Evolutionary conservation across 1,140 invertebrate species (phyloP).

Genomic region (Drosophila varians): DNA sequence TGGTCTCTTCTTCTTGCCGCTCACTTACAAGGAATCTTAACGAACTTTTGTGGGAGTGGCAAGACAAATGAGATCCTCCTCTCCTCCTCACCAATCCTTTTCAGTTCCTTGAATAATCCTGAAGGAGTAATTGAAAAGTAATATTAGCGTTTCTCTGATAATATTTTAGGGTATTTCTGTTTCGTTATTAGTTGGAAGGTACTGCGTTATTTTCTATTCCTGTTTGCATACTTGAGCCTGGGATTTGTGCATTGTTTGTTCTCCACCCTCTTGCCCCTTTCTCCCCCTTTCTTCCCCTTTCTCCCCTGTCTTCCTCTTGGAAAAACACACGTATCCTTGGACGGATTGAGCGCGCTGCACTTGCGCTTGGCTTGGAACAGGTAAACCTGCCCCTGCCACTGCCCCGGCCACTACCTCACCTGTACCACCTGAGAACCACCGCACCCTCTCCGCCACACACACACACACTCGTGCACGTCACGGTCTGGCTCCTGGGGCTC

Average conservation of each 20-base stretch:
- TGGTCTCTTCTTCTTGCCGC: constrained; percentile 17
- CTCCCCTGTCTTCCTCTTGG: no score
- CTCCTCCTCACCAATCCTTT: constrained; percentile 19
- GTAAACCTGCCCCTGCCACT: no score
- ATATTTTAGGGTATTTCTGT: neutral
- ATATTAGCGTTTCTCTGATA: neutral
- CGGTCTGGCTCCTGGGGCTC: constrained; percentile 24
- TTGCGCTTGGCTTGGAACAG: constrained; percentile 72
- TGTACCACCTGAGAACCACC: no score
- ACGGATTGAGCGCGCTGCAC: constrained; percentile 68
- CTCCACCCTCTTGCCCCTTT: no score
- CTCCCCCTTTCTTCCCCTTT: no score
- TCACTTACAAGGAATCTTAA: constrained; percentile 25
- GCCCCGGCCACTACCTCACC: constrained; percentile 19
- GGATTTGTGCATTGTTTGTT: constrained; percentile 69
- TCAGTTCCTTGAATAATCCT: constrained; percentile 3
- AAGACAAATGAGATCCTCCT: constrained; percentile 24
- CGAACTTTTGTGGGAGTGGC: constrained; percentile 27
- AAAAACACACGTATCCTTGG: constrained; percentile 43
- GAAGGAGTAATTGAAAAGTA: neutral
- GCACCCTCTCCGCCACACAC: constrained; percentile 4
- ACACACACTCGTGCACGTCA: constrained; percentile 6
- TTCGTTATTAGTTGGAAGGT: no score
- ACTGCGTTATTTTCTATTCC: constrained; percentile 18
- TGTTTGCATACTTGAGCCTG: constrained; percentile 53